Evolutionary conservation across 2,113 vertebrate genomes (phyloP), one percentile per base, ranked within the genome.

Genomic region (Rhea americana): DNA sequence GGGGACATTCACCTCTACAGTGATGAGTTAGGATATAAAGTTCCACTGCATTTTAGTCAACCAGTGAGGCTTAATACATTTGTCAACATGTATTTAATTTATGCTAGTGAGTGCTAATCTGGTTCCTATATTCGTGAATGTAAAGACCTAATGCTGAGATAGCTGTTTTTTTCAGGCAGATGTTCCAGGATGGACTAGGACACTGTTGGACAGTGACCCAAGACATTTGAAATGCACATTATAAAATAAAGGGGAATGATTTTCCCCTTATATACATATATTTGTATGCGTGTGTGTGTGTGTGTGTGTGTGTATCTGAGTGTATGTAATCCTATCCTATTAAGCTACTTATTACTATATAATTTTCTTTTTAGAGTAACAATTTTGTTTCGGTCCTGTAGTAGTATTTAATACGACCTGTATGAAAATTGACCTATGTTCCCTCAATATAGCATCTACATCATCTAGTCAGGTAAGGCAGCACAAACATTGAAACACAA

Each of bases 361-460:
- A 41, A 37, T 41, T 61, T 67, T n/a, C 5, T 67, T 47, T 55
- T 61, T 39, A 53, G 14, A 61, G 24, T 43, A 53, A 1, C 2
- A 21, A 43, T 43, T 8, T 20, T 5, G 51, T 3, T 41, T 50
- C 6, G 30, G 53, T 30, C 26, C 53, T 55, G 30, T 28, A 28
- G 53, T 28, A 55, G 8, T 30, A 9, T 16, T 55, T 55, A 28
- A 28, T 55, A 61, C 22, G 53, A 61, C n/a, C 58, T 35, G 7
- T 35, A 2, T 41, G 7, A 55, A 43, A 39, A 32, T 26, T 17
- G 8, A n/a, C 7, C 2, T 0, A 0, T 35, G 4, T 59, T 67
- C 5, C 8, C 12, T 84, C 25, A 45, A 2, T 51, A 24, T 22
- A 22, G 50, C 50, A 51, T 0, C 75, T 15, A 4, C 16, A 11